Percentiles rank a stretch among this genome's conserved stretches.
These are phyloP conservation scores for Temnothorax nylanderi DNA, from an alignment of 1,140 invertebrate species.

Conservation along the genomic window DNA sequence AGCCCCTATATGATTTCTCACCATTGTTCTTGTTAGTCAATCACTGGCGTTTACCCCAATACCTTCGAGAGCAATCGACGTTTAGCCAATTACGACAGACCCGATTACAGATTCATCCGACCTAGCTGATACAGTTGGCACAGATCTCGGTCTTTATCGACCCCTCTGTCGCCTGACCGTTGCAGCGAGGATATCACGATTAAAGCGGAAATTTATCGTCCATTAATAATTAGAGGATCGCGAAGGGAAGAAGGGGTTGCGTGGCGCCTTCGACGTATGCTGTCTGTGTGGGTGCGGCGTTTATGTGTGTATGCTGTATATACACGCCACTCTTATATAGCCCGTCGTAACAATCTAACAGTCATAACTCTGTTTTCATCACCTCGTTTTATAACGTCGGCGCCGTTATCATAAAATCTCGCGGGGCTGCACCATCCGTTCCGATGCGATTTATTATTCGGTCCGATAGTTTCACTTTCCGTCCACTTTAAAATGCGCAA, in stretches of 20 bases:
- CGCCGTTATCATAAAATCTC: slow-evolving; percentile 67
- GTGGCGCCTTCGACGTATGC: slow-evolving; percentile 22
- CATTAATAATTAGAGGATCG: slow-evolving; percentile 68
- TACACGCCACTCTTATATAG: slow-evolving; percentile 1
- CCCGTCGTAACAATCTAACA: slow-evolving; percentile 65
- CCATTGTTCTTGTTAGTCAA: slow-evolving; percentile 15
- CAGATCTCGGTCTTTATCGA: slow-evolving; percentile 62
- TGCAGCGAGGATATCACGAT: slow-evolving; percentile 42
- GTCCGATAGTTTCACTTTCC: slow-evolving; percentile 49
- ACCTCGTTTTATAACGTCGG: slow-evolving; percentile 50
- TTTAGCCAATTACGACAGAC: slow-evolving; percentile 49
- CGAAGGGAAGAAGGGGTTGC: slow-evolving; percentile 4
- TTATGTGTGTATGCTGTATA: no score
- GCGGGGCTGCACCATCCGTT: slow-evolving; percentile 37
- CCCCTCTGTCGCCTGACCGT: background rate
- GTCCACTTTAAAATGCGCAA: slow-evolving; percentile 24
- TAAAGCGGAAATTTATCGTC: slow-evolving; percentile 65
- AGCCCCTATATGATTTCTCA: background rate
- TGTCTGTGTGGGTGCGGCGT: background rate
- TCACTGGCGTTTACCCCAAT: background rate
- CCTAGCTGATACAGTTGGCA: slow-evolving; percentile 54
- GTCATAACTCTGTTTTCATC: slow-evolving; percentile 65
- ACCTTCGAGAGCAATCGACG: slow-evolving; percentile 28
- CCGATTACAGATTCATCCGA: slow-evolving; percentile 45
- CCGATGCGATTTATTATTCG: slow-evolving; percentile 64